Evolutionary conservation across 2,888 invertebrate species (phyloP), one percentile per base, ranked within the genome.

Genomic region (Euzetes globulus): DNA sequence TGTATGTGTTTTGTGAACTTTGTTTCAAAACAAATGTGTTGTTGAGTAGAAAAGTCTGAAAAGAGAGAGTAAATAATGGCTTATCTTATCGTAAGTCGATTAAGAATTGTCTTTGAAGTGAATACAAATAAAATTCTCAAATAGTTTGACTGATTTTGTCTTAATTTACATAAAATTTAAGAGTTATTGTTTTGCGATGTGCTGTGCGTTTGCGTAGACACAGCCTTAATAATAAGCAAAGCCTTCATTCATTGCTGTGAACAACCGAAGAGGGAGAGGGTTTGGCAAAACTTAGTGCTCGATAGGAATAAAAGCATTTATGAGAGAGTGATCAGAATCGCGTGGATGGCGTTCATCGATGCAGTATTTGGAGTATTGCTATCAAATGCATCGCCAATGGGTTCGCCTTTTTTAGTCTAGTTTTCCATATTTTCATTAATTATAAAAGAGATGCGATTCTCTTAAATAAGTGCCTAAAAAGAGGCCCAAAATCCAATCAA

Each of bases 301-400:
- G 50, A 50, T 50, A 50, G 6, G 58, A 22, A 58, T 50, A 19
- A 50, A 50, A 50, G 50, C 19, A 19, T 19, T n/a, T 50, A 50
- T 50, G 50, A 50, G 50, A 50, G 50, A 50, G 50, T 50, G 58
- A 58, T 58, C 22, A 58, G 27, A 58, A 58, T 58, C 58, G 58
- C 58, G 58, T 58, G 58, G 58, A 58, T 58, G 58, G 58, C 58
- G 58, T 58, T 58, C 58, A 58, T 27, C 29, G 58, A 58, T 58
- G 58, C 55, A 55, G 22, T 58, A 13, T 29, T 29, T 58, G 58
- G 27, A 29, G 13, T 58, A 58, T 58, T 19, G n/a, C 50, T 19
- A 58, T 29, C 22, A 27, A 58, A 58, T 58, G 58, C 58, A 58
- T 58, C 19, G 58, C 29, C 27, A 17, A 58, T 58, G 55, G n/a